A percentile compares a stretch with the other conserved stretches of the same genome.
Conservation (phyloP, 1,140 invertebrate species). For the Zophobas atratus region DNA sequence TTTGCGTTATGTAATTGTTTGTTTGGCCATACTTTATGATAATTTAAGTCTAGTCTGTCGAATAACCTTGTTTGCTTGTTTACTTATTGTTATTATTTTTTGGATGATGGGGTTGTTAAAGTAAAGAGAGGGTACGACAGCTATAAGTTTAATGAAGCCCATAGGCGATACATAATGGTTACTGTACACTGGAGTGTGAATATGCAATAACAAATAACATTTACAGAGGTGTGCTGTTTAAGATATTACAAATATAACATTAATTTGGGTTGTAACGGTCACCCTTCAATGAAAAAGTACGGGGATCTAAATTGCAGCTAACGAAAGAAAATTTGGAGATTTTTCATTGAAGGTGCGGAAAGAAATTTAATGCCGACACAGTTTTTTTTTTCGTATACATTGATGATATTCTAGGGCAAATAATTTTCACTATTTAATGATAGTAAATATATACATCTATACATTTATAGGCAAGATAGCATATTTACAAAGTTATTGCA, state of each 20-base stretch:
- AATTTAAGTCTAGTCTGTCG: slow-evolving; percentile 30
- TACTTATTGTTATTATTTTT: slow-evolving; percentile 37
- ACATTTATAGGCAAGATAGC: slow-evolving; percentile 64
- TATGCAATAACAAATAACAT: slow-evolving; percentile 67
- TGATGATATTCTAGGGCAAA: slow-evolving; percentile 52
- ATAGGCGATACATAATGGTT: slow-evolving; percentile 65
- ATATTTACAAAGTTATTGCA: slow-evolving; percentile 69
- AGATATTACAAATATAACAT: slow-evolving; percentile 50
- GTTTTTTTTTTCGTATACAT: slow-evolving; percentile 63
- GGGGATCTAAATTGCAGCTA: background rate
- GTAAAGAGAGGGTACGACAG: slow-evolving; percentile 61
- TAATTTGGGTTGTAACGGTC: slow-evolving; percentile 35
- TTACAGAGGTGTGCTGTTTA: slow-evolving; percentile 55
- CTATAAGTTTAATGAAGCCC: slow-evolving; percentile 67
- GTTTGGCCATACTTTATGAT: slow-evolving; percentile 30
- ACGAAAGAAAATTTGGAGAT: slow-evolving; percentile 14
- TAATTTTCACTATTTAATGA: slow-evolving; percentile 47
- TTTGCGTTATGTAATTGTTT: slow-evolving; percentile 12
- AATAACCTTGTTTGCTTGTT: slow-evolving; percentile 37
- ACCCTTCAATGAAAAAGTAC: slow-evolving; percentile 5
- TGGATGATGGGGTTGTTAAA: slow-evolving; percentile 35
- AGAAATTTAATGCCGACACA: slow-evolving; percentile 31
- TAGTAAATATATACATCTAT: slow-evolving; percentile 65
- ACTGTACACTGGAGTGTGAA: slow-evolving; percentile 66
- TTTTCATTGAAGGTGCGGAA: slow-evolving; percentile 36